These are phyloP conservation scores for Yponomeuta evonymella DNA, from an alignment of 2,888 invertebrate species.

Conservation along the genomic window DNA sequence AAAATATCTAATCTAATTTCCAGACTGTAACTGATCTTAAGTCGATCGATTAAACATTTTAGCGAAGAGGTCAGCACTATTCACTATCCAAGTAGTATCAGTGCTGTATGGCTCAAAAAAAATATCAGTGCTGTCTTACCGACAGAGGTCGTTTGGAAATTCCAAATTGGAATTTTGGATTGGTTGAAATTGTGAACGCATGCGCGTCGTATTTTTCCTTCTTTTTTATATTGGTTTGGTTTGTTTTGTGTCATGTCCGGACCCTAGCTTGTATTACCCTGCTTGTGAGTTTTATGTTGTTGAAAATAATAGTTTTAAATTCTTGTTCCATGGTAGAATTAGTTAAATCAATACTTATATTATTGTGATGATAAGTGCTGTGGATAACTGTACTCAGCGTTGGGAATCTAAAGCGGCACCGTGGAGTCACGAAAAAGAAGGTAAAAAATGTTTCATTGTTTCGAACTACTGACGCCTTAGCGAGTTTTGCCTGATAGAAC, in stretches of 20 bases:
- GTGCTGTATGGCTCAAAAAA: too few species aligned
- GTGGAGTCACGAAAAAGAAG: slow-evolving; percentile 78
- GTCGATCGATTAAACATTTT: slow-evolving; percentile 3
- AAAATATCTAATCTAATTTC: too few species aligned
- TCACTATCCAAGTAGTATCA: not conserved
- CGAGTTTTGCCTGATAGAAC: slow-evolving; percentile 29
- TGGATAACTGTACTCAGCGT: slow-evolving; percentile 71
- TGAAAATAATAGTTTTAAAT: slow-evolving; percentile 42
- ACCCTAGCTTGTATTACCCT: slow-evolving; percentile 57
- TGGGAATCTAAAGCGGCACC: slow-evolving; percentile 76
- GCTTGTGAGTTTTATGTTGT: slow-evolving; percentile 66
- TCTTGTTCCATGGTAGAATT: slow-evolving; percentile 59
- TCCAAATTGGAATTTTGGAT: not conserved
- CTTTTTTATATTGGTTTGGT: slow-evolving; percentile 69
- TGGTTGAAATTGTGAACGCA: slow-evolving; percentile 59
- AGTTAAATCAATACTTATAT: slow-evolving; percentile 49
- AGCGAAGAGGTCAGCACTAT: not conserved
- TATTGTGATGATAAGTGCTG: slow-evolving; percentile 76
- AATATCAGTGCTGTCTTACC: slow-evolving; percentile 8
- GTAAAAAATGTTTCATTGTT: slow-evolving; percentile 68
- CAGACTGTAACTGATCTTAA: not conserved
- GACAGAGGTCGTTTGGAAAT: not conserved
- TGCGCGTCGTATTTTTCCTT: slow-evolving; percentile 61
- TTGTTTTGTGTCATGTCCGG: slow-evolving; percentile 69
- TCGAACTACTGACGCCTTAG: slow-evolving; percentile 41